A percentile compares a stretch with the other conserved stretches of the same genome.
Conservation (phyloP, 2,113 vertebrate genomes). For the Gopherus evgoodei region DNA sequence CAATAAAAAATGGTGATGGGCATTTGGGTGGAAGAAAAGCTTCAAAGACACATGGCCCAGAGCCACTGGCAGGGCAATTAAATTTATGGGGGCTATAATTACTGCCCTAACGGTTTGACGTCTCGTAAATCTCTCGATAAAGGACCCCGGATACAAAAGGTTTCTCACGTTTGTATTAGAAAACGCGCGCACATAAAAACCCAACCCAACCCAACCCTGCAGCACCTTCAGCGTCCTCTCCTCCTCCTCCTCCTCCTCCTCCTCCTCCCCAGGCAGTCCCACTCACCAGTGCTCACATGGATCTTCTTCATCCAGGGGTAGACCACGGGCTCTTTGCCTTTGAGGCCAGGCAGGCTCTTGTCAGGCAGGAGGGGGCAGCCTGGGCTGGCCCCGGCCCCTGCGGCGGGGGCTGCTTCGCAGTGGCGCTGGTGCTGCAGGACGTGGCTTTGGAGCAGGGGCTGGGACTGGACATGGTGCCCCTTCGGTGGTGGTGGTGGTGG, state of each 20-base stretch:
- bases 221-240: constrained; percentile 16
- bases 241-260: constrained; percentile 29
- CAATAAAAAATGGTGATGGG: constrained; percentile 89
- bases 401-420: constrained; percentile 80
- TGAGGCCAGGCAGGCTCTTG: constrained; percentile 85
- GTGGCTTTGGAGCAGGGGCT: constrained; percentile 85
- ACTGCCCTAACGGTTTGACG: constrained; percentile 94
- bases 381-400: constrained; percentile 87
- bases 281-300: constrained; percentile 94
- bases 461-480: constrained; percentile 83
- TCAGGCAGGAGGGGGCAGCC: constrained; percentile 81
- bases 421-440: constrained; percentile 75
- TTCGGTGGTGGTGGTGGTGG: constrained; percentile 71
- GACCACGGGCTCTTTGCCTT: constrained; percentile 95
- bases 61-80: constrained; percentile 93
- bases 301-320: constrained; percentile 99
- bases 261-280: constrained; percentile 44
- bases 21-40: constrained; percentile 91
- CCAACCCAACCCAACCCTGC: neutral
- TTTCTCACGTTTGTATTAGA: constrained; percentile 73
- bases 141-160: constrained; percentile 82
- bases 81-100: constrained; percentile 99
- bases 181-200: constrained; percentile 25
- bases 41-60: constrained; percentile 92
- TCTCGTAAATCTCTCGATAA: constrained; percentile 95